A percentile compares a stretch with the other conserved stretches of the same genome.
phyloP scores from a whole-genome alignment of 2,888 invertebrate species.

The Ophion costatus region DNA sequence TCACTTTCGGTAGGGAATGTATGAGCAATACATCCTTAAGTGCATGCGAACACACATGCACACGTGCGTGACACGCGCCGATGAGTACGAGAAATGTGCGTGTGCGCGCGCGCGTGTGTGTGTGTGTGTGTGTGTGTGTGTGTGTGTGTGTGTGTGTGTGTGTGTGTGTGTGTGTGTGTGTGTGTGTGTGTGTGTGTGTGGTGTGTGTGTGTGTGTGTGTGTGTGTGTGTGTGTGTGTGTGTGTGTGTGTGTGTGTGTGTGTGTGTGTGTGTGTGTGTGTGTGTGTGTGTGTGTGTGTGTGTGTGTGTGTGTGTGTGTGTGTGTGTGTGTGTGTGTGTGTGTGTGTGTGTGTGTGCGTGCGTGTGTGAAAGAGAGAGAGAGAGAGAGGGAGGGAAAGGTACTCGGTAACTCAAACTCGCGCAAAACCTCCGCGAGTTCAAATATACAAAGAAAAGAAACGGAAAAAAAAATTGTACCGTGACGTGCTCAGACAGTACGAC shows the following conservation, averaged over 20 bases:
- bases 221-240: neutral
- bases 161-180: neutral
- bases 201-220: neutral
- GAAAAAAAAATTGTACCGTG: neutral
- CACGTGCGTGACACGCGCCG: constrained; percentile 40
- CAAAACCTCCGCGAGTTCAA: constrained; percentile 11
- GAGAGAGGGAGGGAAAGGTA: neutral
- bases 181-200: neutral
- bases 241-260: neutral
- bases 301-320: neutral
- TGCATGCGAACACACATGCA: neutral
- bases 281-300: neutral
- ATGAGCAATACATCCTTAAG: no score
- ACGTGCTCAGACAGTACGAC: constrained; percentile 20
- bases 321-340: neutral
- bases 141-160: neutral
- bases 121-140: neutral
- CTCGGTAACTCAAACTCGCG: constrained; percentile 12
- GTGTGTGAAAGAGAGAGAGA: neutral
- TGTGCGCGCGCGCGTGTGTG: no score
- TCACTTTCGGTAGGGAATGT: no score
- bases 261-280: neutral
- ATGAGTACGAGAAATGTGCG: constrained; percentile 33
- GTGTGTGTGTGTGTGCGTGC: neutral
- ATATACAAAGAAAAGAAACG: constrained; percentile 1